A percentile compares a stretch with the other conserved stretches of the same genome.
Evolutionary conservation across 2,888 invertebrate genomes (phyloP).

Genomic region (Poecilobothrus nobilitatus): DNA sequence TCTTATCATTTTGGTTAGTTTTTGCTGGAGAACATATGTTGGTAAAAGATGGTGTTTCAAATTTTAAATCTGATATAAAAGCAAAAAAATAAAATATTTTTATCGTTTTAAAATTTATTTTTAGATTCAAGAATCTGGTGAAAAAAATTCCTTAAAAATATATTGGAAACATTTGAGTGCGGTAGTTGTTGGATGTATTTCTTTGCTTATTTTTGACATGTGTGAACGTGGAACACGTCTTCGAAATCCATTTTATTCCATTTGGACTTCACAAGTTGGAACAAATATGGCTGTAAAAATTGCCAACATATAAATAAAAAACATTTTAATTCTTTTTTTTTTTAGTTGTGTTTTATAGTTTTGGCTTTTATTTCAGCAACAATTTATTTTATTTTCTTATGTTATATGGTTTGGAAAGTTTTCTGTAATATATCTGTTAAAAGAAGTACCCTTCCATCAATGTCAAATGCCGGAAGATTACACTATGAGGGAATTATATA

Average conservation of each 20-base stretch:
- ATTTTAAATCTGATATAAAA: slow-evolving; percentile 8
- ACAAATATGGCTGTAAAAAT: slow-evolving; percentile 70
- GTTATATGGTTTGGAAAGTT: slow-evolving; percentile 88
- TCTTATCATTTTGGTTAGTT: slow-evolving; percentile 95
- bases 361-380: slow-evolving; percentile 86
- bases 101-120: slow-evolving; percentile 7
- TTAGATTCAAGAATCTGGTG: slow-evolving; percentile 64
- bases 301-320: no score
- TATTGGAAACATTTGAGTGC: slow-evolving; percentile 96
- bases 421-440: slow-evolving; percentile 87
- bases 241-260: slow-evolving; percentile 94
- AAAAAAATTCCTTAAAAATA: slow-evolving; percentile 66
- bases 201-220: slow-evolving; percentile 91
- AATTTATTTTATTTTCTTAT: slow-evolving; percentile 85
- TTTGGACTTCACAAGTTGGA: slow-evolving; percentile 91
- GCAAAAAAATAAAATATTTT: no score
- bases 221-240: slow-evolving; percentile 94
- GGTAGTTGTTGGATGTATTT: slow-evolving; percentile 80
- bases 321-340: not conserved
- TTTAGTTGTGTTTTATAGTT: slow-evolving; percentile 46
- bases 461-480: slow-evolving; percentile 83
- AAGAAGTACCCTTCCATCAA: slow-evolving; percentile 74
- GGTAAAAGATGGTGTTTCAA: slow-evolving; percentile 40
- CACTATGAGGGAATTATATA: slow-evolving; percentile 97
- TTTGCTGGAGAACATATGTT: slow-evolving; percentile 98